These are phyloP conservation scores for Leptocoma aspasia DNA, from an alignment of 2,113 vertebrate genomes.

Conservation along the genomic window DNA sequence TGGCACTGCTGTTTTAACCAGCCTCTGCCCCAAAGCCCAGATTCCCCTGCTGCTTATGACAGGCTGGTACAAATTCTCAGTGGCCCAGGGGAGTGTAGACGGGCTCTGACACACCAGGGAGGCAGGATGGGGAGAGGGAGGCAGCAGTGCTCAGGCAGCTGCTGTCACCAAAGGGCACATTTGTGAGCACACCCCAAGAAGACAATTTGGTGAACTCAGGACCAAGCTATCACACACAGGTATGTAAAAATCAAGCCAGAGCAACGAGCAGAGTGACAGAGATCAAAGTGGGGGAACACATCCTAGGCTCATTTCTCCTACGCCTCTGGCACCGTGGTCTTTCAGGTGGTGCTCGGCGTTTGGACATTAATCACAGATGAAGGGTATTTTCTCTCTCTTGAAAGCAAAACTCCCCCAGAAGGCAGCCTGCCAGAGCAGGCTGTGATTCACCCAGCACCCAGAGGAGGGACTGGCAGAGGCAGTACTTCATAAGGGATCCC, in stretches of 20 bases:
- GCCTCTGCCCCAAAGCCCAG: neutral
- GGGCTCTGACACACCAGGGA: accelerated
- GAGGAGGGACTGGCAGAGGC: neutral
- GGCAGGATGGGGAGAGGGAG: neutral
- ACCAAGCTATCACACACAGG: neutral
- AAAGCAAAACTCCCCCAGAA: neutral
- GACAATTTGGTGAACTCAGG: neutral
- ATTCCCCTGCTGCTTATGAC: neutral
- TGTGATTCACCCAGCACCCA: neutral
- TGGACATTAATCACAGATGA: neutral
- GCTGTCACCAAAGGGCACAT: accelerated
- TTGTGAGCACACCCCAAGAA: neutral
- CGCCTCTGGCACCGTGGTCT: accelerated
- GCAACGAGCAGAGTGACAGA: neutral
- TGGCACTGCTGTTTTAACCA: neutral
- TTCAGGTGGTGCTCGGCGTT: neutral
- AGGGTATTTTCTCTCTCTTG: neutral
- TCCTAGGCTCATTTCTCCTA: neutral
- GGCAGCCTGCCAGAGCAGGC: accelerated
- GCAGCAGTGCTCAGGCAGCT: neutral
- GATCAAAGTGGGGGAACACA: neutral
- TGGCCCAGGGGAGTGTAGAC: accelerated
- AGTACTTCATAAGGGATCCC: neutral
- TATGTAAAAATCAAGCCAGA: neutral
- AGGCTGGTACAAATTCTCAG: neutral